Conservation (phyloP, 2,888 invertebrate species). For the Acronicta aceris region DNA sequence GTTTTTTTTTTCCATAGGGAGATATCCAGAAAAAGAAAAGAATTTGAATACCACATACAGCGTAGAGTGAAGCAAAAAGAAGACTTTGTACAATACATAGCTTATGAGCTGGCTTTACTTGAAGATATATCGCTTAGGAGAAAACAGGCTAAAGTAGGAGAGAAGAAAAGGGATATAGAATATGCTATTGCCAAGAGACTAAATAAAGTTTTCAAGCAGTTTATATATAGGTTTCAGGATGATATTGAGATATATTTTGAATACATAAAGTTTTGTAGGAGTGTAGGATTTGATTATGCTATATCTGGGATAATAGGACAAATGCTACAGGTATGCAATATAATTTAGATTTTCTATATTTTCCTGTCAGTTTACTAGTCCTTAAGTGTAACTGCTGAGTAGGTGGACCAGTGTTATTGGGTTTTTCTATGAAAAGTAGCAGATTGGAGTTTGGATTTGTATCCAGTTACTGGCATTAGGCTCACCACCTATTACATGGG, state of each 20-base stretch:
- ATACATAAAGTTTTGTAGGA: constrained; percentile 94
- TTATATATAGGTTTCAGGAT: constrained; percentile 91
- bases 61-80: constrained; percentile 91
- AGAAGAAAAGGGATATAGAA: constrained; percentile 91
- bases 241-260: constrained; percentile 93
- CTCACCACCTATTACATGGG: too few species aligned
- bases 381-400: too few species aligned
- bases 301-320: constrained; percentile 89
- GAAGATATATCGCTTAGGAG: constrained; percentile 91
- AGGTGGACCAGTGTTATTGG: too few species aligned
- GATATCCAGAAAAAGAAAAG: constrained; percentile 91
- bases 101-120: constrained; percentile 92
- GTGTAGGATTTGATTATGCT: constrained; percentile 88
- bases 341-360: not conserved
- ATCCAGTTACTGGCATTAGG: too few species aligned
- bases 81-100: constrained; percentile 92
- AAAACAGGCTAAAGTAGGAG: constrained; percentile 86
- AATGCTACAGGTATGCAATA: constrained; percentile 89
- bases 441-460: too few species aligned
- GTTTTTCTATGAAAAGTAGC: too few species aligned
- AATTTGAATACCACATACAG: constrained; percentile 93
- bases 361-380: too few species aligned
- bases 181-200: constrained; percentile 92
- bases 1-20: constrained; percentile 81
- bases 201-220: constrained; percentile 92